Conservation (phyloP, 2,797 vertebrate species). For the Taeniopygia guttata region DNA sequence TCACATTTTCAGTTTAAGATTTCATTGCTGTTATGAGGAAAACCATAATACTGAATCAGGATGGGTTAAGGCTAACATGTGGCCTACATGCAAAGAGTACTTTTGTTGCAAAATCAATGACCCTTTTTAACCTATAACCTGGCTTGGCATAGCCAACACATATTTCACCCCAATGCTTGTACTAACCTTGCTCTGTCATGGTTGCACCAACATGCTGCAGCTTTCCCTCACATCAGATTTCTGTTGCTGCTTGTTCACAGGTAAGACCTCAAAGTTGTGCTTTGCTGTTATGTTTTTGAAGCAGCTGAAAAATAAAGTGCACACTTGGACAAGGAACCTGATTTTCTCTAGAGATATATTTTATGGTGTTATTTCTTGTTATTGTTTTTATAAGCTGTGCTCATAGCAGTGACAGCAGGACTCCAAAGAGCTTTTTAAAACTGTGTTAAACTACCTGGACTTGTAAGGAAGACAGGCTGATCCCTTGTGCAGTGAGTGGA, state of each 20-base stretch:
- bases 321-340: background rate
- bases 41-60: background rate
- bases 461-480: background rate
- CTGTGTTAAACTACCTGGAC: background rate
- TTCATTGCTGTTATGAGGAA: background rate
- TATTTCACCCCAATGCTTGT: background rate
- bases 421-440: background rate
- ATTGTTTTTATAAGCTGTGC: background rate
- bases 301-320: background rate
- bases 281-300: background rate
- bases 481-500: background rate
- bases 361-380: background rate
- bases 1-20: background rate
- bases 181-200: background rate
- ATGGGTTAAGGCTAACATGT: background rate
- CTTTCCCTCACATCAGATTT: background rate
- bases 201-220: background rate
- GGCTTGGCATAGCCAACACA: background rate
- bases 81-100: background rate
- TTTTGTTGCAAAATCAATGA: constrained; percentile 16
- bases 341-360: background rate
- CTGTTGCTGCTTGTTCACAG: background rate
- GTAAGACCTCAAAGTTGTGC: background rate
- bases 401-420: background rate
- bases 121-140: background rate